Conservation (phyloP, 2,797 vertebrate species). For the Pyrocephalus nanus region DNA sequence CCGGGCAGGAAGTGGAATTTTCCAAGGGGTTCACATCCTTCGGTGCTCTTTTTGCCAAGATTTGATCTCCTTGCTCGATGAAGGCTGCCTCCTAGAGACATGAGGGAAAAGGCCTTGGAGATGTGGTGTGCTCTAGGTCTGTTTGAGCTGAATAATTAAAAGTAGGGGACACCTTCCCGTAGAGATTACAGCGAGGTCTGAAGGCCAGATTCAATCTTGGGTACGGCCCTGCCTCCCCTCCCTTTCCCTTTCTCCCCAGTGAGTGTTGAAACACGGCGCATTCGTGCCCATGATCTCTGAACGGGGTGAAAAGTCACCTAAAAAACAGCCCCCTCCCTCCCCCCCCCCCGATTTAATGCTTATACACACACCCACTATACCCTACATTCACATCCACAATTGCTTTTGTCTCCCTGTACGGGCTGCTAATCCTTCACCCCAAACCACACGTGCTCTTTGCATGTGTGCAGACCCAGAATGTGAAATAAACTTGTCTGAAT, state of each 20-base stretch:
- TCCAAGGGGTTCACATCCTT: conserved; percentile 65
- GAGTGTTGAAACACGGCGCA: neutral
- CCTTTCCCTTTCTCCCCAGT: neutral
- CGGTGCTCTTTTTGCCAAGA: conserved; percentile 22
- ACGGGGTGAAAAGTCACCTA: neutral
- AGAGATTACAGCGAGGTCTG: neutral
- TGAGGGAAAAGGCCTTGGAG: neutral
- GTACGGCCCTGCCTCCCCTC: neutral
- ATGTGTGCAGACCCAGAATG: neutral
- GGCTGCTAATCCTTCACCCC: neutral
- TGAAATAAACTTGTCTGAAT: neutral
- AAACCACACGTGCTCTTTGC: neutral
- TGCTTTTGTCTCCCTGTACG: neutral
- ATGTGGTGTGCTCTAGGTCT: neutral
- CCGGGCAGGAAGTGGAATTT: conserved; percentile 66
- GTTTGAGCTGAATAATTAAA: neutral
- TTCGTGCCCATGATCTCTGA: neutral
- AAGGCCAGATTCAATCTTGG: neutral
- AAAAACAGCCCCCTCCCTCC: neutral
- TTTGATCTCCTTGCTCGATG: neutral
- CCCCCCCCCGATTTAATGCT: neutral
- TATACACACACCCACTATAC: neutral
- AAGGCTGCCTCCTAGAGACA: conserved; percentile 54
- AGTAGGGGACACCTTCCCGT: neutral
- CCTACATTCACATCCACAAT: neutral